Evolutionary conservation across 2,113 vertebrate genomes (phyloP), one percentile per base, ranked within the genome.

Genomic region (Bubo bubo): DNA sequence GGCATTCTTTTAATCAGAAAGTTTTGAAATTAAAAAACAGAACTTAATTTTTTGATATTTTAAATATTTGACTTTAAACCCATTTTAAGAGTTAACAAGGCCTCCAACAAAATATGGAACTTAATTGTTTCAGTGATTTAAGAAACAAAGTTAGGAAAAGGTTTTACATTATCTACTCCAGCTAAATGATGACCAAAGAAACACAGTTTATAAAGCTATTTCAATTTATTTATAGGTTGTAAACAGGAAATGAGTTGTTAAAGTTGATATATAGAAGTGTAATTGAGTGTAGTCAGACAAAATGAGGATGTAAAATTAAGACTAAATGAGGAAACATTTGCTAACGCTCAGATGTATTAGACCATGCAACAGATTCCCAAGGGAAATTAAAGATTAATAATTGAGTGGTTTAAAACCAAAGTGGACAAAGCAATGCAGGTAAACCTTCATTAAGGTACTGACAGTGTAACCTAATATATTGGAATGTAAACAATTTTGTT

Each of bases 61-160:
- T 88, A 12, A 73, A 3, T 5, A 56, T 43, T 71, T 77, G 8
- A 49, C 8, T 55, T 8, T 37, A 50, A 80, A 45, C 2, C 1
- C 21, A 39, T 43, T 27, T 67, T 62, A 66, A 59, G 8, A n/a
- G 24, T 12, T 47, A 14, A 53, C 68, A 63, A 59, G 14, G 2
- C 0, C 0, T 0, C 1, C 10, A 45, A 12, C 1, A 39, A 30
- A 45, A 45, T 12, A 49, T 2, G 3, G 4, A 74, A 43, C 3
- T 20, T 27, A 63, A 55, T 5, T n/a, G 2, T 47, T 79, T 53
- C 39, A 39, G 2, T 70, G 18, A 74, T 53, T 88, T 68, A 43
- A 53, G 23, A 53, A 85, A 62, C 7, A 53, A 62, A 56, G 4
- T 17, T 43, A 1, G 34, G 30, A 58, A 86, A 85, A 74, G 1